phyloP scores from a whole-genome alignment of 1,140 invertebrate genomes.

The Drosophila serrata region DNA sequence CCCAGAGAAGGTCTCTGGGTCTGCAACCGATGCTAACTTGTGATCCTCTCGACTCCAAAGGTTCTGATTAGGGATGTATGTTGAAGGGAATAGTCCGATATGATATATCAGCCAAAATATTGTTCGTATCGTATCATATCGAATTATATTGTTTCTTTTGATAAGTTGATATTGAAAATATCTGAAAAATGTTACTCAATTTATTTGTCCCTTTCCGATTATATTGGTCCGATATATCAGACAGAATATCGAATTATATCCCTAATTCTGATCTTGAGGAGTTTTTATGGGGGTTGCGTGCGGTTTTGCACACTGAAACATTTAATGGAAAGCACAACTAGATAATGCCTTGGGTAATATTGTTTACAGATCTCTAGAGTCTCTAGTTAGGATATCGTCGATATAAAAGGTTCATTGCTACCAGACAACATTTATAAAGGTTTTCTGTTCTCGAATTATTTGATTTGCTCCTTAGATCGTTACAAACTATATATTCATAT shows the following conservation, averaged over 20 bases:
- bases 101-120: neutral
- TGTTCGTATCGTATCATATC: neutral
- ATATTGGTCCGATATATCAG: slow-evolving; percentile 4
- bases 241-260: neutral
- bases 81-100: neutral
- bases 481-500: slow-evolving; percentile 29
- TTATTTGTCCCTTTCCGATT: neutral
- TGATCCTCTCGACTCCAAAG: slow-evolving; percentile 30
- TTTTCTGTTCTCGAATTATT: slow-evolving; percentile 50
- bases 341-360: slow-evolving; percentile 20
- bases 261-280: slow-evolving; percentile 6
- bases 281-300: slow-evolving; percentile 17
- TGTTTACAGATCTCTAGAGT: slow-evolving; percentile 43
- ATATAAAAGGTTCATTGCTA: slow-evolving; percentile 68
- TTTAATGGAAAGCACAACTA: slow-evolving; percentile 65
- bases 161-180: neutral
- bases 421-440: slow-evolving; percentile 80
- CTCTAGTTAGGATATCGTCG: slow-evolving; percentile 55
- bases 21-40: slow-evolving; percentile 45
- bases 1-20: neutral
- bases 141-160: neutral
- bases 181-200: neutral
- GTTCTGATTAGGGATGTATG: slow-evolving; percentile 1
- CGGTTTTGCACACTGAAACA: slow-evolving; percentile 55
- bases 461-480: slow-evolving; percentile 27